Percentiles rank a stretch among this genome's conserved stretches.
These are phyloP conservation scores for Nemotelus pantherinus DNA, from an alignment of 2,888 invertebrate species.

Conservation along the genomic window DNA sequence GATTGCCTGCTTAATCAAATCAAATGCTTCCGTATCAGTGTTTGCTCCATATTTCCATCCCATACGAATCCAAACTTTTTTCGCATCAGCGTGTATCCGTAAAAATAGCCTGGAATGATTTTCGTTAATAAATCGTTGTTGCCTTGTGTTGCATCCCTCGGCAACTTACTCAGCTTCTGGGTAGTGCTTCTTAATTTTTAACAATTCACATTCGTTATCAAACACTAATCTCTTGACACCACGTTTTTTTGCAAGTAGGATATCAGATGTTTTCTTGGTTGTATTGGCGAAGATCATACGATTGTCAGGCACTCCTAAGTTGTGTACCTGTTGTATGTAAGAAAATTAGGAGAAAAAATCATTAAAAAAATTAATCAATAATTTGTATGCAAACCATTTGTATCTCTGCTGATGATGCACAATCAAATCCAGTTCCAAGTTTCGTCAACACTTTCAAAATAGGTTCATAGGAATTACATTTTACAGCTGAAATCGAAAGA, in stretches of 20 bases:
- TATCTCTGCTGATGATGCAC: constrained; percentile 95
- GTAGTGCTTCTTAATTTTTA: constrained; percentile 85
- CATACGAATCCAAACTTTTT: constrained; percentile 78
- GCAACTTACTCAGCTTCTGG: constrained; percentile 75
- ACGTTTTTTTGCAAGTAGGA: constrained; percentile 70
- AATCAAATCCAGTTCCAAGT: constrained; percentile 93
- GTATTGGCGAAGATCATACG: constrained; percentile 89
- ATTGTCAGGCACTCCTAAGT: constrained; percentile 56
- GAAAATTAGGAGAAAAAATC: background rate
- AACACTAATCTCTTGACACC: constrained; percentile 89
- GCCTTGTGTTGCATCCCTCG: no score
- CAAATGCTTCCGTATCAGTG: constrained; percentile 77
- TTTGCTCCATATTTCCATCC: constrained; percentile 97
- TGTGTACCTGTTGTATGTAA: constrained; percentile 1
- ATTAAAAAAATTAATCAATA: no score
- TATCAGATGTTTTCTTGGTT: constrained; percentile 31
- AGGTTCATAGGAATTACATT: constrained; percentile 91
- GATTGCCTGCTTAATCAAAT: constrained; percentile 77
- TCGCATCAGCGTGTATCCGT: constrained; percentile 88
- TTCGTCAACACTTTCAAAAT: constrained; percentile 87
- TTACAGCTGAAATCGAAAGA: constrained; percentile 76
- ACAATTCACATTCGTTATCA: constrained; percentile 91
- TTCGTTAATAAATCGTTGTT: background rate
- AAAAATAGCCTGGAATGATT: constrained; percentile 75
- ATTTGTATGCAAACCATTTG: constrained; percentile 70